Evolutionary conservation across 2,113 vertebrate species (phyloP), one percentile per base, ranked within the genome.

Genomic region (Paratilapia polleni): DNA sequence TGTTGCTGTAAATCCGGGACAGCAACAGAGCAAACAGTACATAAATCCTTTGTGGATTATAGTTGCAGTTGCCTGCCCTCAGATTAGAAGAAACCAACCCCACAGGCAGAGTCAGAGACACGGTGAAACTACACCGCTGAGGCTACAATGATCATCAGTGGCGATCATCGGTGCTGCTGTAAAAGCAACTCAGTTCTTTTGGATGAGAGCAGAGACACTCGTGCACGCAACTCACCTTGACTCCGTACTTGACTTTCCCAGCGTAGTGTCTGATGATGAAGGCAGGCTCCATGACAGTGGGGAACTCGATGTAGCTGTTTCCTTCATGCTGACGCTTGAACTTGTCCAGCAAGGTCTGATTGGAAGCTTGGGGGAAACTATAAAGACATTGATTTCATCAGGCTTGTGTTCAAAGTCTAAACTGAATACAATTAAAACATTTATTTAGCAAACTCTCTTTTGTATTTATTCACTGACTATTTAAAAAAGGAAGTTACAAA

Each of bases 191-290:
- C 6, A 31, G 43, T 54, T 73, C 11, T 73, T 73, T 73, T 31
- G 47, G 24, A 52, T 70, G 66, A 70, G 5, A 70, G 66, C 17
- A 70, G 43, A 70, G 52, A 56, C 43, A 15, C 14, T 47, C 13
- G 15, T 5, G 43, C 43, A 70, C 43, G 20, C 6, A 4, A 52
- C 66, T 52, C 19, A 99, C 98, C 98, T 99, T 99, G 87, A 99
- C 97, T 8, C 97, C 96, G 0, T 99, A 99, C 89, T 99, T 99
- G 89, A 99, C 98, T 95, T 99, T 99, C 85, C 98, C 98, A 0
- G 98, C 98, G 0, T 99, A 99, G 94, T 99, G 98, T 59, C 95
- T 96, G 94, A 99, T 99, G 84, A 98, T 99, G 92, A 99, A 99
- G 36, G 98, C 98, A 0, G 98, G 97, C 90, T 99, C 98, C 98